These are phyloP conservation scores for Drosophila eugracilis DNA, from an alignment of 1,140 invertebrate species.

Conservation along the genomic window DNA sequence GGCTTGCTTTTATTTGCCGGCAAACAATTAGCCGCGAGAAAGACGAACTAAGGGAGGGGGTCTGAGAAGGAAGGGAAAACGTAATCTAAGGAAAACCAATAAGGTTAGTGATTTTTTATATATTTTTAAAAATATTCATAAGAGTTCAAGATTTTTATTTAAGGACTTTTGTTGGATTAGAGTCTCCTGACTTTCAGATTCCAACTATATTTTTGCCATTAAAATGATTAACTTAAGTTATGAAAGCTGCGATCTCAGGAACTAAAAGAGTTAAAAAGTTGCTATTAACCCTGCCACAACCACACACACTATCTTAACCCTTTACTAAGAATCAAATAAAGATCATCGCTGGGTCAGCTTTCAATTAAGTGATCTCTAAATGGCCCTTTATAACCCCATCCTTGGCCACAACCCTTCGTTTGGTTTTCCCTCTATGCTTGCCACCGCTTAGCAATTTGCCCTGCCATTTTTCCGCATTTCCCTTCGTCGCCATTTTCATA, in stretches of 20 bases:
- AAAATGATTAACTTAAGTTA: too few species aligned
- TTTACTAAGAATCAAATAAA: background rate
- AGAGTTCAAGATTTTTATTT: too few species aligned
- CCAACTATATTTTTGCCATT: too few species aligned
- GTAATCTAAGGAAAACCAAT: background rate
- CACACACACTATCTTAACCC: too few species aligned
- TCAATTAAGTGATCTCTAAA: slow-evolving; percentile 1
- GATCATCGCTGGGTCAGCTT: background rate
- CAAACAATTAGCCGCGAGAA: slow-evolving; percentile 39
- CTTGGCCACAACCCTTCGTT: background rate
- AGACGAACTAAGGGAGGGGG: background rate
- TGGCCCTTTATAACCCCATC: slow-evolving; percentile 9
- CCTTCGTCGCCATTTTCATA: slow-evolving; percentile 50
- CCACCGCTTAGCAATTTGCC: slow-evolving; percentile 10
- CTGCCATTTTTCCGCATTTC: background rate
- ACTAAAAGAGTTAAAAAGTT: too few species aligned
- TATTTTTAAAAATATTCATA: too few species aligned
- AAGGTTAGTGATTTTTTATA: background rate
- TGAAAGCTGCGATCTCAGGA: too few species aligned
- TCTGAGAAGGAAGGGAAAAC: background rate
- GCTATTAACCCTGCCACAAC: too few species aligned
- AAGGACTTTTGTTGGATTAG: too few species aligned
- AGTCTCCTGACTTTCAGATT: too few species aligned
- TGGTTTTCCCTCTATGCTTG: background rate
- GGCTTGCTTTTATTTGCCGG: slow-evolving; percentile 18